phyloP scores from a whole-genome alignment of 2,888 invertebrate species.

The Opisthograptis luteolata region DNA sequence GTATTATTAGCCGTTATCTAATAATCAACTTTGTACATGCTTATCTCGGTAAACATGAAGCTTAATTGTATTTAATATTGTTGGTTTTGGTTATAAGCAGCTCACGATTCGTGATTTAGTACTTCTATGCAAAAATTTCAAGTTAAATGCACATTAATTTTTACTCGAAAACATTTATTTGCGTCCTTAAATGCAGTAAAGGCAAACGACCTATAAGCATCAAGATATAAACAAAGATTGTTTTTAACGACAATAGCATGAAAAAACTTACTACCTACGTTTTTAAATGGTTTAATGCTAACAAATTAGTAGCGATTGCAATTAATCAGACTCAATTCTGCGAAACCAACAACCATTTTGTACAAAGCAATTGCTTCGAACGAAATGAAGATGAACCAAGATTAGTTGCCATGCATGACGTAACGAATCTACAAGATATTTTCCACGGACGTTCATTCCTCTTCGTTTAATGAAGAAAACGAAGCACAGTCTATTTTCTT shows the following conservation, averaged over 20 bases:
- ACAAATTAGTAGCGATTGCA: constrained; percentile 6
- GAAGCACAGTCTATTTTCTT: background rate
- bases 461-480: background rate
- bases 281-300: background rate
- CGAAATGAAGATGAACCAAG: constrained; percentile 30
- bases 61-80: constrained; percentile 9
- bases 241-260: too few relatives aligned
- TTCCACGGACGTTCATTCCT: constrained; percentile 6
- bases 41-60: constrained; percentile 4
- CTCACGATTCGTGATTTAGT: background rate
- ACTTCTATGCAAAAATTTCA: background rate
- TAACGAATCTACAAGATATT: constrained; percentile 5
- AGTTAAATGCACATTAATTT: background rate
- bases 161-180: too few relatives aligned
- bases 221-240: too few relatives aligned
- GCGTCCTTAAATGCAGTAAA: too few relatives aligned
- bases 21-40: constrained; percentile 4
- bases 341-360: constrained; percentile 11
- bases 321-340: constrained; percentile 23
- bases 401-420: constrained; percentile 22
- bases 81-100: constrained; percentile 8
- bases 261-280: background rate
- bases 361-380: constrained; percentile 24
- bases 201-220: too few relatives aligned
- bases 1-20: constrained; percentile 10